phyloP scores from a whole-genome alignment of 1,140 invertebrate species.

The Halyomorpha halys region DNA sequence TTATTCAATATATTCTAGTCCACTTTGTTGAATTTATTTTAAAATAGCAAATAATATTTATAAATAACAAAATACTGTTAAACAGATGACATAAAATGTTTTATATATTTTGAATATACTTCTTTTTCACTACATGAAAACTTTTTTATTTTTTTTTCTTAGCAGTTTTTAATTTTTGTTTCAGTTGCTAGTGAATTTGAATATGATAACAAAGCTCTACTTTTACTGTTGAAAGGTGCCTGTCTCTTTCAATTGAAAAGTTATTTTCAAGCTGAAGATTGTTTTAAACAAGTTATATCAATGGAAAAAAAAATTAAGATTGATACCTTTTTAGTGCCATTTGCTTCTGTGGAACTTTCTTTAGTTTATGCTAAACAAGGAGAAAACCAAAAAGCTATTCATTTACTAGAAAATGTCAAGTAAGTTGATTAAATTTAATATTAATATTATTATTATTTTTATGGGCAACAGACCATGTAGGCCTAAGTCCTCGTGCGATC shows the following conservation, averaged over 20 bases:
- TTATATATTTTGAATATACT: too few species aligned
- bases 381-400: conserved; percentile 53
- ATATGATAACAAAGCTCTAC: conserved; percentile 67
- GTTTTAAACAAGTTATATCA: conserved; percentile 53
- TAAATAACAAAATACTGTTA: too few species aligned
- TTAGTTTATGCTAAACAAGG: conserved; percentile 60
- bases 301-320: conserved; percentile 70
- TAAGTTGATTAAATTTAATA: conserved; percentile 22
- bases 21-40: too few species aligned
- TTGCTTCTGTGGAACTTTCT: conserved; percentile 75
- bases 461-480: too few species aligned
- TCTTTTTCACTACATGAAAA: too few species aligned
- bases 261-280: conserved; percentile 62
- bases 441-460: conserved; percentile 18
- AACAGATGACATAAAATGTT: too few species aligned
- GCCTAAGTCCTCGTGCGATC: too few species aligned
- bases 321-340: conserved; percentile 78
- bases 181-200: conserved; percentile 17
- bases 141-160: too few species aligned
- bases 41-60: too few species aligned
- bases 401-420: conserved; percentile 70
- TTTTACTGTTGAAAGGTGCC: conserved; percentile 70
- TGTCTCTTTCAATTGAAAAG: conserved; percentile 66
- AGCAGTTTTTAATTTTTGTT: conserved; percentile 8
- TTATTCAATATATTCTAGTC: too few species aligned